Base-by-base conservation (phyloP, 2,888 invertebrate species). In the Cenopis cana region DNA sequence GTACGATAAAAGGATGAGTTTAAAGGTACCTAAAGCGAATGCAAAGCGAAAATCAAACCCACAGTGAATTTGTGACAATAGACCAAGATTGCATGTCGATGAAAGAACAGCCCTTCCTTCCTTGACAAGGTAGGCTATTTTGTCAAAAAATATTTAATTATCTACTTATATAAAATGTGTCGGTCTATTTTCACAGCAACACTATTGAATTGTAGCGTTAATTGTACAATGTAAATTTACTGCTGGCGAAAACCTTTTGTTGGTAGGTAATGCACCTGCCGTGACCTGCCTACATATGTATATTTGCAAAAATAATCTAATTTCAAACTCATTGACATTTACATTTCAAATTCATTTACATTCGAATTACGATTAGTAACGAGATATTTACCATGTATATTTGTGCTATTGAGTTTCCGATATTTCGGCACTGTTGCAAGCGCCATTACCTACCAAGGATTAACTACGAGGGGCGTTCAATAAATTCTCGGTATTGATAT, bases 1-100 rank as follows among this genome's bases (percentile, higher is more conserved):
- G 14, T 54, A 33, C 52, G 24, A 55, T 57, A 66, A 78, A 73
- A 76, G 54, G 66, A 86, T 85, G 84, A 77, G 74, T 79, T 75
- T 66, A 54, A 85, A 85, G 85, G 85, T 85, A 59, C 20, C 18
- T 33, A 46, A 59, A 55, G 29, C 29, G 60, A 56, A 49, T 11
- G 57, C 46, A 60, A n/a, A 59, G n/a, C 49, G 62, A 24, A 46
- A 38, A 57, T 18, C 33, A 12, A 11, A 17, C 33, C 33, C 24
- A 8, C 33, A 46, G 8, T 33, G 11, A 33, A 33, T 24, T 46
- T 70, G 70, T 65, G 70, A 70, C 54, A 70, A 70, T 65, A 59
- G 65, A 70, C 54, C 65, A 65, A 59, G 50, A 64, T 57, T 38
- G 20, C 17, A 46, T 17, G 12, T 36, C 20, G 54, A 8, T 50